Conservation (phyloP, 2,797 vertebrate species). For the Pseudopleuronectes americanus region DNA sequence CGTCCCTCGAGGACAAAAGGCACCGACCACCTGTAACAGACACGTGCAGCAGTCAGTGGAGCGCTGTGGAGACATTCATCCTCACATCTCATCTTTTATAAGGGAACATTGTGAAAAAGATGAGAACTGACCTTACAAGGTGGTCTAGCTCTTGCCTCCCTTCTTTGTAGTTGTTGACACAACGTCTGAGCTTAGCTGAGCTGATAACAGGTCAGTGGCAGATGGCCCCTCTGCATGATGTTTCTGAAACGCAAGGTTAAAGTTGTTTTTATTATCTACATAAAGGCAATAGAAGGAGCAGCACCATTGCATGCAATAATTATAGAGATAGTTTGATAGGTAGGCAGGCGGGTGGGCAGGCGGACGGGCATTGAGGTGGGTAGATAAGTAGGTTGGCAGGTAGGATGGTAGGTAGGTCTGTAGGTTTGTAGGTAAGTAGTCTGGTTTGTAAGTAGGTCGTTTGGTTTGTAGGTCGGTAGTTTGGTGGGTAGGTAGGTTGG, state of each 20-base stretch:
- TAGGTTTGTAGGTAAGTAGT: too few relatives aligned
- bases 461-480: too few relatives aligned
- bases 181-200: conserved; percentile 74
- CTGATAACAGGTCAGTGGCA: conserved; percentile 48
- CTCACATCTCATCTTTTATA: not conserved
- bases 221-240: conserved; percentile 63
- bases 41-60: conserved; percentile 24
- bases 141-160: conserved; percentile 77
- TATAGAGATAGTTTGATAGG: too few relatives aligned
- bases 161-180: conserved; percentile 69
- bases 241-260: conserved; percentile 68
- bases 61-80: not conserved
- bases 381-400: too few relatives aligned
- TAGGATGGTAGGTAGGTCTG: too few relatives aligned
- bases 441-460: too few relatives aligned
- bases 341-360: too few relatives aligned
- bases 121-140: conserved; percentile 32
- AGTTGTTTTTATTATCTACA: too few relatives aligned
- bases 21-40: conserved; percentile 67
- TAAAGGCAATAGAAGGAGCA: not conserved
- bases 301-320: conserved; percentile 2
- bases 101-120: not conserved
- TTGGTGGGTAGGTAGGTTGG: too few relatives aligned
- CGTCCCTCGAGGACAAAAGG: conserved; percentile 41
- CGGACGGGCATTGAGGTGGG: too few relatives aligned